Conservation (phyloP, 2,888 invertebrate species). For the Coronaproctus castanopsis region DNA sequence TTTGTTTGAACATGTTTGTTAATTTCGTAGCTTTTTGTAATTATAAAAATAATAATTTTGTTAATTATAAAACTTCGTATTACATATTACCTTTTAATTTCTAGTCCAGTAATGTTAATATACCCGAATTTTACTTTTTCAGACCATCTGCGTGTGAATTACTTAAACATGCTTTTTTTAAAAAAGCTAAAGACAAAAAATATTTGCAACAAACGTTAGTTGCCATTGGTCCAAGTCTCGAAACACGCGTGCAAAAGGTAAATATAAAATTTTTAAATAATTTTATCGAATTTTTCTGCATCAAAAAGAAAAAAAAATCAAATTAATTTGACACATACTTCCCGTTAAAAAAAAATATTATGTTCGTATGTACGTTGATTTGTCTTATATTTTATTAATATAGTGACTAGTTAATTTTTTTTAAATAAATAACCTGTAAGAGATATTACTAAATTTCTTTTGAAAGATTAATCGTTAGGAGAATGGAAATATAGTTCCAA, state of each 20-base stretch:
- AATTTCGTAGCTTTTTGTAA: too few relatives aligned
- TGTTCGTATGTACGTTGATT: neutral
- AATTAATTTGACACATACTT: neutral
- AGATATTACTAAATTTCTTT: too few relatives aligned
- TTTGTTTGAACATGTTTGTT: too few relatives aligned
- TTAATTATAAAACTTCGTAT: too few relatives aligned
- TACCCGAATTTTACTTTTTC: slow-evolving; percentile 16
- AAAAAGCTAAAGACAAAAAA: slow-evolving; percentile 85
- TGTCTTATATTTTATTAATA: too few relatives aligned
- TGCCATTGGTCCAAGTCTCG: slow-evolving; percentile 68
- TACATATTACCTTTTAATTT: neutral
- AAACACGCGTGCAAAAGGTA: slow-evolving; percentile 78
- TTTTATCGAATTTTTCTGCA: too few relatives aligned
- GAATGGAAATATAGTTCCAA: too few relatives aligned
- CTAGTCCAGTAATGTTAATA: neutral
- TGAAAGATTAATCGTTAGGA: too few relatives aligned
- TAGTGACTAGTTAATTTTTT: too few relatives aligned
- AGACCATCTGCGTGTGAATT: slow-evolving; percentile 85
- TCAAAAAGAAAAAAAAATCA: too few relatives aligned
- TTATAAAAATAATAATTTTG: too few relatives aligned
- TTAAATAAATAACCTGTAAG: too few relatives aligned
- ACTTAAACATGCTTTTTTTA: slow-evolving; percentile 92
- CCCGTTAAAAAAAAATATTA: neutral
- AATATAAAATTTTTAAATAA: slow-evolving; percentile 3
- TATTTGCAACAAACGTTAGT: slow-evolving; percentile 69